A percentile compares a stretch with the other conserved stretches of the same genome.
Evolutionary conservation across 2,888 invertebrate genomes (phyloP).

Genomic region (Nineta flava): DNA sequence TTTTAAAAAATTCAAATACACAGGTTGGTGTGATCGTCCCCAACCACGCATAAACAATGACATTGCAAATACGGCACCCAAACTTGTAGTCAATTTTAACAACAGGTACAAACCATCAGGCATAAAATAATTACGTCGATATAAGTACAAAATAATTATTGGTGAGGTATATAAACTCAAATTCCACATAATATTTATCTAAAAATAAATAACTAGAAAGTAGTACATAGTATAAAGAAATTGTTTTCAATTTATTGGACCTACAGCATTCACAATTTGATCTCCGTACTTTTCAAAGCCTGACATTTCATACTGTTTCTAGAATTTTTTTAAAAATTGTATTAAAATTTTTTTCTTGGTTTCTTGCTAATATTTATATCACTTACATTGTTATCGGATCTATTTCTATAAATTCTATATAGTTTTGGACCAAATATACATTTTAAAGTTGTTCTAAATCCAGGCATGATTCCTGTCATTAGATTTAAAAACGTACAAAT

Average conservation of each 20-base stretch:
- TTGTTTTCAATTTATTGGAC: conserved; percentile 15
- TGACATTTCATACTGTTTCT: conserved; percentile 52
- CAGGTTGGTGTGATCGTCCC: conserved; percentile 49
- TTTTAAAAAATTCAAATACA: conserved; percentile 52
- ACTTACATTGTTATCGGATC: conserved; percentile 31
- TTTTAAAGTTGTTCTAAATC: conserved; percentile 38
- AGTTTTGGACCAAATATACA: conserved; percentile 57
- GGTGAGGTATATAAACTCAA: conserved; percentile 60
- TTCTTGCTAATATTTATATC: conserved; percentile 5
- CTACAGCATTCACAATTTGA: conserved; percentile 50
- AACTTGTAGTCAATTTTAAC: conserved; percentile 42
- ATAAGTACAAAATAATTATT: conserved; percentile 51
- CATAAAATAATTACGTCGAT: conserved; percentile 46
- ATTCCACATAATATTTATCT: conserved; percentile 50
- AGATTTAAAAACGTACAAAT: no score
- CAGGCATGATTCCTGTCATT: conserved; percentile 21
- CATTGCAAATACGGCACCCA: conserved; percentile 47
- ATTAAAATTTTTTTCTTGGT: no score
- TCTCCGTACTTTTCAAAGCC: conserved; percentile 57
- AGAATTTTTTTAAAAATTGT: conserved; percentile 19
- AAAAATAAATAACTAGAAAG: conserved; percentile 15
- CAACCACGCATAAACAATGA: conserved; percentile 49
- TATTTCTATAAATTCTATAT: conserved; percentile 50
- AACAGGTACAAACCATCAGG: conserved; percentile 37
- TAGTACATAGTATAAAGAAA: background rate